Evolutionary conservation across 37 sponge, comb jelly and placozoan genomes (phyloP), one percentile per base, ranked within the genome.

Genomic region (Chondrosia reniformis): DNA sequence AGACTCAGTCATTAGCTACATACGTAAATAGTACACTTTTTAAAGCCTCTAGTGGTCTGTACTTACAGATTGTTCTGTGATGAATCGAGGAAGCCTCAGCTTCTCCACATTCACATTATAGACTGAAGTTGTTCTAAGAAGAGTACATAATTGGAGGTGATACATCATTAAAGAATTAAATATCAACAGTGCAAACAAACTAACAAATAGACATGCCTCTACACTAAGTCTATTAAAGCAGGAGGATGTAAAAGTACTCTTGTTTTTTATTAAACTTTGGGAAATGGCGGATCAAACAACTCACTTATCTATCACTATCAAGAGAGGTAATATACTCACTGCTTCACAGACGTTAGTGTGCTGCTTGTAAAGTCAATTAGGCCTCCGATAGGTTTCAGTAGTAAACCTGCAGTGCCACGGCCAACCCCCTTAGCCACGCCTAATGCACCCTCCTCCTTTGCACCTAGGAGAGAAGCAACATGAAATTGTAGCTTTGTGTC

Each of bases 361-460:
- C 91, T 87, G 86, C 91, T 91, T 33, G 91, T 80, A 31, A 93
- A 49, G 45, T 93, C 94, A 61, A 93, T 80, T 28, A 89, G 78
- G 5, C 94, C 94, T 38, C 94, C 94, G 28, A 91, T 77, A 22
- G 94, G 94, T 52, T 85, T 79, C 22, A 86, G 77, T 0, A 93
- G 66, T 7, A 93, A 67, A 0, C 94, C 94, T 28, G 89, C 90
- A 64, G 89, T 72, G 45, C 94, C 94, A 44, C 63, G 55, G 1
- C 94, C 94, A 57, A 84, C 86, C 37, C 94, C 94, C 64, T 93
- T 93, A 36, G 86, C 64, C 6, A 93, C 57, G 38, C 94, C 94
- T 15, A 89, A 74, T 45, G 89, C 94, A 34, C 94, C 94, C 64
- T 89, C 94, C 67, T 93, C 80, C 67, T 86, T 87, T 12, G 77